Base-by-base conservation (phyloP, 2,797 vertebrate genomes). In the Gallinago stenura region DNA sequence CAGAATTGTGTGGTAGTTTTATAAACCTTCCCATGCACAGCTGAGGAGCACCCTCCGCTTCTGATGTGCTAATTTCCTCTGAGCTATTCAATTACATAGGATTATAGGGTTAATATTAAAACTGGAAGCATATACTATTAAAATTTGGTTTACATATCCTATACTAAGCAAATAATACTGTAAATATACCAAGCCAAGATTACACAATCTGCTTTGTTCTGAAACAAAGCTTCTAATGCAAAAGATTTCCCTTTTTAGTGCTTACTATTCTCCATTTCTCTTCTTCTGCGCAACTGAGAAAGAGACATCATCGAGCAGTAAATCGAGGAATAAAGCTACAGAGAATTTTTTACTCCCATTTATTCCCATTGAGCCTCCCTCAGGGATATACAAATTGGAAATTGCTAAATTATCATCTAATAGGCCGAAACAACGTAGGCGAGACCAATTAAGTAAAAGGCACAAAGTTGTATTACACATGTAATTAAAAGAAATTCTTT, bases 371-470 rank as follows among this genome's bases (percentile, higher is more conserved):
- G 90, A 96, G 81, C 85, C 83, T 96, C 96, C 95, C 89, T 81
- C 45, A 87, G 91, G 92, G 89, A 95, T 70, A 72, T 10, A 92
- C 87, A 96, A 96, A 87, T 79, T 83, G 80, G 91, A 93, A 95
- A 96, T 76, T 94, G 89, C 80, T 87, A 91, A 96, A 98, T 98
- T 98, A 98, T 97, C 95, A 96, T 97, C 96, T 98, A 96, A 97
- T 97, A 98, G 98, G 93, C 97, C 97, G 95, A 97, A 97, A 94
- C 94, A 97, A 97, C 94, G 97, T 98, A 98, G 97, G 97, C 94
- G 68, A 96, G 94, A 95, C 92, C 96, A 95, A 96, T 91, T 96
- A 97, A 96, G 95, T 95, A 94, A 95, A 89, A 96, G 39, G 92
- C 95, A 93, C 91, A 95, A 89, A 92, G 95, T 90, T 95, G 94